phyloP scores from a whole-genome alignment of 2,113 vertebrate species.

The Siniperca knerii region DNA sequence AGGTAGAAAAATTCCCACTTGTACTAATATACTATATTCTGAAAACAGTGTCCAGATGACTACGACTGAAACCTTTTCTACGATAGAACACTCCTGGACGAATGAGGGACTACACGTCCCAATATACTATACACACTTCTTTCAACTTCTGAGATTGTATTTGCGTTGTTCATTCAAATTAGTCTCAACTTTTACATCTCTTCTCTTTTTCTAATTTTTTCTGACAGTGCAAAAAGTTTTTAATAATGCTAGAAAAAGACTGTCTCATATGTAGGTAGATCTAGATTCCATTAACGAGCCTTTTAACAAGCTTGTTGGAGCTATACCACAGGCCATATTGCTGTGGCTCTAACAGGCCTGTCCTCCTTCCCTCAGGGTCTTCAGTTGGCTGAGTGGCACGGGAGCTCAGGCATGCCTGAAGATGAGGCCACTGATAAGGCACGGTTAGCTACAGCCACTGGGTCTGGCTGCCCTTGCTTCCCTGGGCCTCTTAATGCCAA shows the following conservation, averaged over 20 bases:
- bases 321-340: slow-evolving; percentile 13
- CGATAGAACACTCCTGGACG: no score
- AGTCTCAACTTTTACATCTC: background rate
- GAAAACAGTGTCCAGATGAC: no score
- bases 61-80: no score
- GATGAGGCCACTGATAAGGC: slow-evolving; percentile 43
- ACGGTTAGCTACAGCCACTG: slow-evolving; percentile 20
- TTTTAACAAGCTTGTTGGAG: slow-evolving; percentile 6
- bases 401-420: slow-evolving; percentile 39
- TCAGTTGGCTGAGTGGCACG: slow-evolving; percentile 35
- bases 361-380: slow-evolving; percentile 34
- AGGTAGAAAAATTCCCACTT: background rate
- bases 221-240: background rate
- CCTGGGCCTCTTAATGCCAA: slow-evolving; percentile 27
- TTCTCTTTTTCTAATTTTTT: background rate
- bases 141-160: background rate
- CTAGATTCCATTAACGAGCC: background rate
- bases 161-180: background rate
- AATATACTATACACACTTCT: background rate
- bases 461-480: slow-evolving; percentile 26
- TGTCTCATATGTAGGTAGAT: background rate
- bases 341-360: slow-evolving; percentile 31
- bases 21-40: background rate
- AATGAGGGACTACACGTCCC: no score
- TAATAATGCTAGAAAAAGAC: background rate